Evolutionary conservation across 2,797 vertebrate species (phyloP).

Genomic region (Enteromius unitaeniatus): DNA sequence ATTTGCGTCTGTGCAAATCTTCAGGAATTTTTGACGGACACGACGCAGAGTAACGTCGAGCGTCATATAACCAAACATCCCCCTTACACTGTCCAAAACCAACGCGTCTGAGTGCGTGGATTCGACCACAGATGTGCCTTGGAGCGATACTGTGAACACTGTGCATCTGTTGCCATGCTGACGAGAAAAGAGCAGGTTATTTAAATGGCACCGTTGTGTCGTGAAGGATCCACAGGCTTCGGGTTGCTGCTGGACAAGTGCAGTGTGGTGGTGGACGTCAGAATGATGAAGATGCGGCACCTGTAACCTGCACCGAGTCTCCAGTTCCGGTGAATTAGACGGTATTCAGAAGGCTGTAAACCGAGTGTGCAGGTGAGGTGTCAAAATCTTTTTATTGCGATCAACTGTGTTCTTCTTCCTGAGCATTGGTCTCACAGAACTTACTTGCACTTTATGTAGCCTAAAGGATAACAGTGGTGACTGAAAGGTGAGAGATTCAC

Average conservation of each 20-base stretch:
- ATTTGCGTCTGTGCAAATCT: background rate
- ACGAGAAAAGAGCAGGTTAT: background rate
- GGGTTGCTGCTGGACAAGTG: background rate
- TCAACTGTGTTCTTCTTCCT: background rate
- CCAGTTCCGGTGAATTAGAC: constrained; percentile 26
- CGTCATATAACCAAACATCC: constrained; percentile 4
- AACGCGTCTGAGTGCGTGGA: constrained; percentile 3
- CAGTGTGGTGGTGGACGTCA: background rate
- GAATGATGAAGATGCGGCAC: constrained; percentile 45
- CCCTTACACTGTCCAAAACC: background rate
- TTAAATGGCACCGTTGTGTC: background rate
- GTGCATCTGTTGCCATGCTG: constrained; percentile 33
- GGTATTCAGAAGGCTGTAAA: background rate
- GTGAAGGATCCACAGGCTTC: background rate
- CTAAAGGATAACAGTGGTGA: background rate
- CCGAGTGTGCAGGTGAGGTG: background rate
- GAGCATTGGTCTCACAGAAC: background rate
- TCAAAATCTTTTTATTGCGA: background rate
- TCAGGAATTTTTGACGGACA: background rate
- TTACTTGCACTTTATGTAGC: background rate
- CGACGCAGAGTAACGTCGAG: background rate
- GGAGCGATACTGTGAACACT: background rate
- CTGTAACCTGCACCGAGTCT: constrained; percentile 50
- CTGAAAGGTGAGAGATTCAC: background rate
- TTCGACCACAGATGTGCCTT: background rate